A percentile compares a stretch with the other conserved stretches of the same genome.
Conservation (phyloP, 2,888 invertebrate genomes). For the Agrochola litura region DNA sequence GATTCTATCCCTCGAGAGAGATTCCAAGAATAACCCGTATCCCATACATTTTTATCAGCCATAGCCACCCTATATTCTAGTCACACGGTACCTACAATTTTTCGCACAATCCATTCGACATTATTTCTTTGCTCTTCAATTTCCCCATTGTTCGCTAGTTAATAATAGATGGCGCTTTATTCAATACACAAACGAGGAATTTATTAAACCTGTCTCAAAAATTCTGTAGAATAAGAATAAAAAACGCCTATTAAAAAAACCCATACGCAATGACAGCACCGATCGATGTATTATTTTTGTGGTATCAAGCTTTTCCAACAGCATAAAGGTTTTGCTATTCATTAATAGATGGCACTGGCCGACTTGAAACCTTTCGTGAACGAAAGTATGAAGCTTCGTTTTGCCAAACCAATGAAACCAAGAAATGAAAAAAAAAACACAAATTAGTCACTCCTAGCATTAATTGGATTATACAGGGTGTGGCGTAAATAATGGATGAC, state of each 20-base stretch:
- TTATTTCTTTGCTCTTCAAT: neutral
- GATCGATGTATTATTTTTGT: neutral
- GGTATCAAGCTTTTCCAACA: neutral
- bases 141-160: neutral
- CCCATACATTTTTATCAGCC: neutral
- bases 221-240: too few relatives aligned
- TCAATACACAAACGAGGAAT: neutral
- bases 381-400: neutral
- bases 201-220: neutral
- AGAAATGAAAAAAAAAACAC: neutral
- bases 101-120: neutral
- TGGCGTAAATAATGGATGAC: too few relatives aligned
- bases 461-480: too few relatives aligned
- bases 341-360: conserved; percentile 36
- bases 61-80: neutral
- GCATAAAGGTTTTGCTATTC: conserved; percentile 3
- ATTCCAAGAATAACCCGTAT: too few relatives aligned
- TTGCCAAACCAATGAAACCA: neutral
- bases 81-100: neutral
- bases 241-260: neutral
- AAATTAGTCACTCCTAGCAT: too few relatives aligned
- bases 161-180: conserved; percentile 45
- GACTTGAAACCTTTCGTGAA: too few relatives aligned
- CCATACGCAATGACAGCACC: neutral
- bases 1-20: too few relatives aligned